These are phyloP conservation scores for Acleris holmiana DNA, from an alignment of 2,888 invertebrate species.

Conservation along the genomic window DNA sequence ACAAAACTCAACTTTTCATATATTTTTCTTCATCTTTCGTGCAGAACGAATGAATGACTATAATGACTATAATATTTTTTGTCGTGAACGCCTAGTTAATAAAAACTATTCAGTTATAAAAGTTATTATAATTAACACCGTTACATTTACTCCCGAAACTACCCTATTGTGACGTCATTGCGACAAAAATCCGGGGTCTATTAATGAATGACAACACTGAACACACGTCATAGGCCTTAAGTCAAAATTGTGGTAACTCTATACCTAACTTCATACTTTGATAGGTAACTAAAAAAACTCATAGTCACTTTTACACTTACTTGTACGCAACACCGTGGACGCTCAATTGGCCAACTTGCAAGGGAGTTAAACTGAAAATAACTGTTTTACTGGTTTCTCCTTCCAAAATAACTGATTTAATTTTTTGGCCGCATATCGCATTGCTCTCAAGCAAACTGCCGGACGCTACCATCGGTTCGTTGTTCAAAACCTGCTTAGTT, in stretches of 20 bases:
- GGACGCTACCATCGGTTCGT: constrained; percentile 64
- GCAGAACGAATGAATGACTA: too few species aligned
- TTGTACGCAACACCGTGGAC: constrained; percentile 90
- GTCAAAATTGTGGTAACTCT: background rate
- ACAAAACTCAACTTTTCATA: too few species aligned
- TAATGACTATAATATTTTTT: too few species aligned
- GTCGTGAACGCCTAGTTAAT: too few species aligned
- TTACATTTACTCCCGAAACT: too few species aligned
- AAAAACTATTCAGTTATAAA: too few species aligned
- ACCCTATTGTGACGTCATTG: too few species aligned
- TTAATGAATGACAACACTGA: too few species aligned
- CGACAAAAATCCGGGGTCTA: too few species aligned
- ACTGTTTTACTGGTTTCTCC: constrained; percentile 86
- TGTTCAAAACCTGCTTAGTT: constrained; percentile 52
- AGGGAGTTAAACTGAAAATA: constrained; percentile 89
- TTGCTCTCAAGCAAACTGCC: constrained; percentile 61
- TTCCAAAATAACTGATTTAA: constrained; percentile 83
- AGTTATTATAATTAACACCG: too few species aligned
- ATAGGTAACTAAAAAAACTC: background rate
- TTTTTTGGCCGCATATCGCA: constrained; percentile 83
- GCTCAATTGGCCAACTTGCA: constrained; percentile 88
- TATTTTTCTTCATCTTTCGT: too few species aligned
- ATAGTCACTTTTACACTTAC: constrained; percentile 57
- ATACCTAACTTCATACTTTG: background rate
- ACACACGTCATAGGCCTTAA: background rate